Evolutionary conservation across 2,797 vertebrate genomes (phyloP).

Genomic region (Cryptoprocta ferox): DNA sequence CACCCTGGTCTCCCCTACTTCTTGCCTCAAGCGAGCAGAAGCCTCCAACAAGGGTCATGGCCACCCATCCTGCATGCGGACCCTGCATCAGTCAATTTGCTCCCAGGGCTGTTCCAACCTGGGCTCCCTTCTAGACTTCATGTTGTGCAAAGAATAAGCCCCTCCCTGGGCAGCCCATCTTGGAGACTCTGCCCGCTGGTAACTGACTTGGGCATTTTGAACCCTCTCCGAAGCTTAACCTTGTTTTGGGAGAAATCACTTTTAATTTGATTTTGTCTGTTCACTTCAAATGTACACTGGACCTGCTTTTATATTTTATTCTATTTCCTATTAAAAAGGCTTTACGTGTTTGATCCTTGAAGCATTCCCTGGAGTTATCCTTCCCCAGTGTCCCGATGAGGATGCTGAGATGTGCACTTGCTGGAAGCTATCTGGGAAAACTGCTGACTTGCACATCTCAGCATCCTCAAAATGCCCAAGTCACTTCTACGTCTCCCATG

Average conservation of each 20-base stretch:
- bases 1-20: neutral
- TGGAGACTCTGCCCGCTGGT: neutral
- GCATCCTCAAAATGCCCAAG: no score
- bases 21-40: neutral
- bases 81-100: neutral
- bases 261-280: neutral
- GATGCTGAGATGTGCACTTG: no score
- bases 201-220: neutral
- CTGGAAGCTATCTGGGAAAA: no score
- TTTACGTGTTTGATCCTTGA: neutral
- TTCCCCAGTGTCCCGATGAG: neutral
- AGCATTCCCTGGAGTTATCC: neutral
- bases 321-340: neutral
- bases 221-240: neutral
- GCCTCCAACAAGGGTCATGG: neutral
- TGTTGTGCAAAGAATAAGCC: neutral
- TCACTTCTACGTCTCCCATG: fast-evolving
- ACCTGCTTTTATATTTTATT: neutral
- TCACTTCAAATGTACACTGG: neutral
- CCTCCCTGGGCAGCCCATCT: neutral
- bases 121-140: fast-evolving
- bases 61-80: neutral
- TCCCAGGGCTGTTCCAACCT: neutral
- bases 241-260: neutral
- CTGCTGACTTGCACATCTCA: no score